Conservation (phyloP, 2,797 vertebrate species). For the Rousettus madagascariensis region DNA sequence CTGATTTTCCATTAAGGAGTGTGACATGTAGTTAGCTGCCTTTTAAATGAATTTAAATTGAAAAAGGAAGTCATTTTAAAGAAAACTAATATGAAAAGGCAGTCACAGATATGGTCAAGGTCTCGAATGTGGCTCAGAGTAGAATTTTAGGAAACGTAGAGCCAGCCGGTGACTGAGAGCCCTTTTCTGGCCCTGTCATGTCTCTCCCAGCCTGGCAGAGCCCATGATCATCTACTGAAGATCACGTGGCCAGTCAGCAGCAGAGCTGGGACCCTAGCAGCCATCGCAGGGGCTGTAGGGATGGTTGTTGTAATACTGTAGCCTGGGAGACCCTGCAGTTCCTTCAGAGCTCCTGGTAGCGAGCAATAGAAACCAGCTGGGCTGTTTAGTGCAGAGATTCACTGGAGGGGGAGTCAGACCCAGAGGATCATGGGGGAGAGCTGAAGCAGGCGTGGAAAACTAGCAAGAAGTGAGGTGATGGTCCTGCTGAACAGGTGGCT, state of each 20-base stretch:
- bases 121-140: neutral
- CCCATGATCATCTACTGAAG: accelerated
- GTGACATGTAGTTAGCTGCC: neutral
- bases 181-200: neutral
- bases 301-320: accelerated
- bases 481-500: neutral
- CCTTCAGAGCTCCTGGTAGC: neutral
- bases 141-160: neutral
- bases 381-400: neutral
- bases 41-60: neutral
- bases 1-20: neutral
- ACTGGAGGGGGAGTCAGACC: neutral
- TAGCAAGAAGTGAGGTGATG: neutral
- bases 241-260: neutral
- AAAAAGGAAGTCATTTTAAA: neutral
- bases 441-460: neutral
- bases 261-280: neutral
- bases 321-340: neutral
- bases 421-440: neutral
- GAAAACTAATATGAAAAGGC: neutral
- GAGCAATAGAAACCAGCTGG: neutral
- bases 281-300: accelerated
- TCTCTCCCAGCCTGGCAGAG: neutral
- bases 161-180: neutral
- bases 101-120: neutral